Evolutionary conservation across 2,113 vertebrate species (phyloP).

Genomic region (cattle (Bos taurus)): ARS-UCD2.0 NC_037332.1:69723501-69724000

Average conservation of each 20-base stretch:
- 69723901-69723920: background rate
- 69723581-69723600: background rate
- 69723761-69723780: background rate
- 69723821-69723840: background rate
- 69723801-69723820: background rate
- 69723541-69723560: background rate
- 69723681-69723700: background rate
- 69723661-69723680: background rate
- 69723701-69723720: background rate
- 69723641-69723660: background rate
- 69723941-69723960: background rate
- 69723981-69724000: background rate
- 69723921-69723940: background rate
- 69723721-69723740: background rate
- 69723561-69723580: background rate
- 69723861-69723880: background rate
- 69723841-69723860: background rate
- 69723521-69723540: background rate
- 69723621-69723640: background rate
- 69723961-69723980: background rate
- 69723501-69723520: background rate
- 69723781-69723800: background rate
- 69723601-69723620: background rate
- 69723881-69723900: background rate
- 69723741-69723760: background rate